These are phyloP conservation scores for Podarcis muralis DNA, from an alignment of 2,113 vertebrate genomes.

Conservation along the genomic window DNA sequence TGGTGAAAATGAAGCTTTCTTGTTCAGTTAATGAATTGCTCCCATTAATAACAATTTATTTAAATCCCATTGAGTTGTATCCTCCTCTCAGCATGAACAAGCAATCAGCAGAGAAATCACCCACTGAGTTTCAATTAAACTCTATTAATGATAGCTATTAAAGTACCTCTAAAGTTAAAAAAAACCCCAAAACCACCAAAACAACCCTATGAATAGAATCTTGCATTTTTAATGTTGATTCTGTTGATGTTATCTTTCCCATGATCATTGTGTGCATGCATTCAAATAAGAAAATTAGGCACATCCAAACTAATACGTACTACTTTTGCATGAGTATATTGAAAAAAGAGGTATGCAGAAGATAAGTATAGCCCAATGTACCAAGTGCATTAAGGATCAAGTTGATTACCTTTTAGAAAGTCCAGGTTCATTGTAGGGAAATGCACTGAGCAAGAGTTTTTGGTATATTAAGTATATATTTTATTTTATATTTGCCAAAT, in stretches of 20 bases:
- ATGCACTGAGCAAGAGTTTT: background rate
- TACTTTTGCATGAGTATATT: slow-evolving; percentile 12
- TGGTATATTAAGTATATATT: background rate
- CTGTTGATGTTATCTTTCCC: slow-evolving; percentile 2
- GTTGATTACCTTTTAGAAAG: background rate
- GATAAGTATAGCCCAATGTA: background rate
- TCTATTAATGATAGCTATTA: slow-evolving; percentile 13
- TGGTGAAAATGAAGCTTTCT: background rate
- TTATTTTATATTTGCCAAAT: background rate
- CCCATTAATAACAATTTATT: slow-evolving; percentile 37
- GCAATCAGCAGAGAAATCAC: slow-evolving; percentile 13
- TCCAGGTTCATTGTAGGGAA: background rate
- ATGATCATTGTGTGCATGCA: background rate
- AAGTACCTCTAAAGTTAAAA: slow-evolving; percentile 1
- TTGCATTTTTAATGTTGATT: slow-evolving; percentile 27
- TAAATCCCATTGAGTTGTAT: slow-evolving; percentile 29
- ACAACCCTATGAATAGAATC: background rate
- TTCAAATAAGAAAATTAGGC: background rate
- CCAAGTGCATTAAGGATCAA: background rate
- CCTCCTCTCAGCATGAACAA: slow-evolving; percentile 18
- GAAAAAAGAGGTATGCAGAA: slow-evolving; percentile 15
- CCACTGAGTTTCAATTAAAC: background rate
- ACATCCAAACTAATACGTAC: background rate
- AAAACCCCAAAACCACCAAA: background rate
- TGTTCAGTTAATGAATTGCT: background rate